Base-by-base conservation (phyloP, 2,113 vertebrate genomes). In the Nematolebias whitei region DNA sequence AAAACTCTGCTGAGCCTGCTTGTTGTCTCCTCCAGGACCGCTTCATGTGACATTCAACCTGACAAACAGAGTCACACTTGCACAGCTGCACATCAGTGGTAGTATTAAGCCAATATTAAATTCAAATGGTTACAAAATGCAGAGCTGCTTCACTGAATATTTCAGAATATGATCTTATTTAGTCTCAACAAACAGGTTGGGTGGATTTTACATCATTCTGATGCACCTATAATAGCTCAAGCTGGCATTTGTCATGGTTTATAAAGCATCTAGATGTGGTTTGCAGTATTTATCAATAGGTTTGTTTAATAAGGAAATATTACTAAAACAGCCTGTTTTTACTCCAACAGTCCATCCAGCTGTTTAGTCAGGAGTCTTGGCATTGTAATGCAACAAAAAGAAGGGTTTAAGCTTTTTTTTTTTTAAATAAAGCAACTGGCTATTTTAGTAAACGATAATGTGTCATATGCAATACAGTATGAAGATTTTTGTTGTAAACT, bases 1-100 rank as follows among this genome's bases (percentile, higher is more conserved):
- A 38, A 16, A 83, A 72, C 60, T 66, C 56, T 66, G 62, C 76
- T 66, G 74, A 80, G 63, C 18, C 35, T 20, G 68, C 76, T 41
- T 4, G 41, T 32, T 38, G 56, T 26, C 50, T 47, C 60, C 49
- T 47, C 18, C 38, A 12, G 14, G 19, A 13, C 11, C 20, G 19
- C 38, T 41, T 16, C 40, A 38, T 35, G 32, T 39, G 50, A 69
- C 12, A 54, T 29, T 47, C 26, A 23, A 26, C 8, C 35, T 35
- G 47, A 50, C 60, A 63, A 50, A 51, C 50, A 64, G n/a, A 58
- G 22, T 43, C 24, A 32, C 35, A 22, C 39, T 22, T 41, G 56
- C 38, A 29, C 47, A 29, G 48, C 20, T 26, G 40, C 40, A 23
- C 51, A 19, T 47, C 29, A 65, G 52, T n/a, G n/a, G n/a, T n/a